Conservation (phyloP, 1,140 invertebrate genomes). For the Drosophila paulistorum region DNA sequence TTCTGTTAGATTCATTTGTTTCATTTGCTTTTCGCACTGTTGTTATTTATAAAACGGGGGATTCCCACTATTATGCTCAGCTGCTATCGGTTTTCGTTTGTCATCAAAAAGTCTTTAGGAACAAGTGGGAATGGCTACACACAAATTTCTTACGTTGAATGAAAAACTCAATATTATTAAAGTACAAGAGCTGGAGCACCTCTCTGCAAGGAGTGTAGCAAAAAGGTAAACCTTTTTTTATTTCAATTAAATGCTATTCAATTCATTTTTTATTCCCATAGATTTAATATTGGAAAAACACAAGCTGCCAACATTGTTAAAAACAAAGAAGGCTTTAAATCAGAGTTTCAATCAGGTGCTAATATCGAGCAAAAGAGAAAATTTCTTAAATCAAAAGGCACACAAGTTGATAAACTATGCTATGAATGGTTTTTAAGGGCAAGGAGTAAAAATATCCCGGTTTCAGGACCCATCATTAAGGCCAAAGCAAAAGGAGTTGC, state of each 20-base stretch:
- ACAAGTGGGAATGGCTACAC: background rate
- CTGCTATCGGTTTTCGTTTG: too few species aligned
- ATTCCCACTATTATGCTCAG: too few species aligned
- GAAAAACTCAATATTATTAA: slow-evolving; percentile 6
- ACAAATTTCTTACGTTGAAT: background rate
- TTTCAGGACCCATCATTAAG: background rate
- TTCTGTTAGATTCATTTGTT: too few species aligned
- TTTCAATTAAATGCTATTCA: background rate
- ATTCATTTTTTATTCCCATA: background rate
- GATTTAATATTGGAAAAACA: slow-evolving; percentile 5
- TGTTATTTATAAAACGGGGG: too few species aligned
- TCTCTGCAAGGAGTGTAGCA: background rate
- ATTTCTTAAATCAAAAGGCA: background rate
- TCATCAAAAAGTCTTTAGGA: background rate
- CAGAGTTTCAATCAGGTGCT: background rate
- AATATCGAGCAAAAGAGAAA: background rate
- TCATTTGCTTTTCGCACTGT: too few species aligned
- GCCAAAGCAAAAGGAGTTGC: background rate
- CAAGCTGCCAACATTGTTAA: background rate
- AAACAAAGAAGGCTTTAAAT: background rate
- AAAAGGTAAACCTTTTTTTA: background rate
- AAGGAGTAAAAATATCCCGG: background rate
- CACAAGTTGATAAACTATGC: background rate
- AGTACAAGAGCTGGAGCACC: background rate
- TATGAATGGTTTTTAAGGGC: background rate